Evolutionary conservation across 1,140 invertebrate species (phyloP).

Genomic region (Vanessa atalanta): DNA sequence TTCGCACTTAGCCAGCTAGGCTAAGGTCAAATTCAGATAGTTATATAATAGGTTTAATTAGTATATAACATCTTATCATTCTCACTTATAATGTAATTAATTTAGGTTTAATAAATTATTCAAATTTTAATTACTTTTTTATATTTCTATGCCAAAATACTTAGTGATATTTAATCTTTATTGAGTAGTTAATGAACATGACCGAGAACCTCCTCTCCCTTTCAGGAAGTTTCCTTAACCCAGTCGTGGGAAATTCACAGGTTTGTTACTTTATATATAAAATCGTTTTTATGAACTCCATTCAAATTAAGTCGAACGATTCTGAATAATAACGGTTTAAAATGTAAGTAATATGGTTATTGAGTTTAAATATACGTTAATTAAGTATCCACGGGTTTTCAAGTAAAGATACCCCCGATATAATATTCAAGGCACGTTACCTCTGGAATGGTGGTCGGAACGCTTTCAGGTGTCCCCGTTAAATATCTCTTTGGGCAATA

Average conservation of each 20-base stretch:
- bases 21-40: constrained; percentile 14
- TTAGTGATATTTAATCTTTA: too few relatives aligned
- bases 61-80: background rate
- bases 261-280: too few relatives aligned
- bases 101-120: too few relatives aligned
- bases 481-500: constrained; percentile 16
- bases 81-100: background rate
- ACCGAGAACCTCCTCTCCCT: background rate
- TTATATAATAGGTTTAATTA: constrained; percentile 14
- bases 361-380: background rate
- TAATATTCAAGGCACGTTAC: constrained; percentile 20
- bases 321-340: background rate
- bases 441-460: constrained; percentile 11
- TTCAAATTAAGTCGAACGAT: background rate
- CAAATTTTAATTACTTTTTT: too few relatives aligned
- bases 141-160: too few relatives aligned
- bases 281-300: too few relatives aligned
- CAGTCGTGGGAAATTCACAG: too few relatives aligned
- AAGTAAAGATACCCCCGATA: constrained; percentile 6
- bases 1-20: constrained; percentile 22
- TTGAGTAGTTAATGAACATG: background rate
- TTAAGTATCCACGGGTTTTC: background rate
- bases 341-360: constrained; percentile 4
- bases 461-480: constrained; percentile 21
- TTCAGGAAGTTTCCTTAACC: too few relatives aligned